Percentiles rank a stretch among this genome's conserved stretches.
Evolutionary conservation across 1,140 invertebrate species (phyloP).

Genomic region (Paraescarpia echinospica): DNA sequence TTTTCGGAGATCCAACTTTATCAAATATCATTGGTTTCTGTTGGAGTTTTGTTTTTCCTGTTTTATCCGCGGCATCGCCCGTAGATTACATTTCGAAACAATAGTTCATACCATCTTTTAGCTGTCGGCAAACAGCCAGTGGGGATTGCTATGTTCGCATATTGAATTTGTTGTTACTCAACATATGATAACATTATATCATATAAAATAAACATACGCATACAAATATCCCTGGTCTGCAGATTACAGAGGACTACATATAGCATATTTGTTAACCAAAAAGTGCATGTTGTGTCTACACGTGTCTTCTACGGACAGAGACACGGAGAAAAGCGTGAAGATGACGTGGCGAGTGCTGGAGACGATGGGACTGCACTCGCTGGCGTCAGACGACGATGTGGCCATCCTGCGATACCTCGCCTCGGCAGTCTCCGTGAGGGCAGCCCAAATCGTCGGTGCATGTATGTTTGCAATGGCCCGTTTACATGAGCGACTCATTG

Average conservation of each 20-base stretch:
- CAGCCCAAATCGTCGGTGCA: constrained; percentile 87
- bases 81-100: neutral
- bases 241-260: too few relatives aligned
- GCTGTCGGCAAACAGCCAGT: too few relatives aligned
- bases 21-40: neutral
- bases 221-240: too few relatives aligned
- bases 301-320: neutral
- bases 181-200: too few relatives aligned
- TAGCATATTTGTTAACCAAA: too few relatives aligned
- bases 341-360: constrained; percentile 81
- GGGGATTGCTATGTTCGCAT: too few relatives aligned
- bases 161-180: too few relatives aligned
- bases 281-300: too few relatives aligned
- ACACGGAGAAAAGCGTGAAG: constrained; percentile 65
- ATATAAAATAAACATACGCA: too few relatives aligned
- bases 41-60: too few relatives aligned
- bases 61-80: neutral
- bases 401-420: constrained; percentile 86
- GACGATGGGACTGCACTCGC: constrained; percentile 74
- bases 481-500: neutral
- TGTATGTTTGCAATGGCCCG: constrained; percentile 63
- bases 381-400: constrained; percentile 79
- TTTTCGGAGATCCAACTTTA: too few relatives aligned
- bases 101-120: neutral
- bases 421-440: constrained; percentile 84